phyloP scores from a whole-genome alignment of 2,113 vertebrate species.

The Catharus fuscescens region DNA sequence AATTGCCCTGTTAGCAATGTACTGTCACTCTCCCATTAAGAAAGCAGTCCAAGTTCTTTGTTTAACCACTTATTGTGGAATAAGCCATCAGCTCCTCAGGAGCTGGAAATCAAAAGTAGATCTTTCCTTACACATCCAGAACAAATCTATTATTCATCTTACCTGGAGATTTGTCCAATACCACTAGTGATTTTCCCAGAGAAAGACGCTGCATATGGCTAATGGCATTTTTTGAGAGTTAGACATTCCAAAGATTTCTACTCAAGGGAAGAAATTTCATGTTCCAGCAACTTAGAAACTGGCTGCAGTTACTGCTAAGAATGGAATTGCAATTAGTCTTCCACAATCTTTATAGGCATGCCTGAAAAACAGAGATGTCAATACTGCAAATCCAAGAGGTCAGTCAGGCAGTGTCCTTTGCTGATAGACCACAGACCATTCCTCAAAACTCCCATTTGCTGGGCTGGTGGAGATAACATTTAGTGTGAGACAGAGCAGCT shows the following conservation, averaged over 20 bases:
- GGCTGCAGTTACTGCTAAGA: conserved; percentile 32
- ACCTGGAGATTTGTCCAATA: conserved; percentile 22
- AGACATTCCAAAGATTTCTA: conserved; percentile 35
- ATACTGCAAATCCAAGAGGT: neutral
- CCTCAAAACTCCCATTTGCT: neutral
- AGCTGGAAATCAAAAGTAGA: neutral
- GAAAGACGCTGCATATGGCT: conserved; percentile 6
- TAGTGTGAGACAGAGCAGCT: conserved; percentile 14
- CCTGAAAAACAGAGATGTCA: conserved; percentile 38
- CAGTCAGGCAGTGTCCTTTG: neutral
- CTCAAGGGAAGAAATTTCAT: conserved; percentile 40
- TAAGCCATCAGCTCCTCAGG: neutral
- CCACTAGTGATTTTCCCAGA: conserved; percentile 16
- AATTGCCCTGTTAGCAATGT: neutral
- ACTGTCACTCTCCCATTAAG: neutral
- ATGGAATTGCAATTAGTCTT: conserved; percentile 32
- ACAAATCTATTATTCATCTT: neutral
- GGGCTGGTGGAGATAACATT: conserved; percentile 21
- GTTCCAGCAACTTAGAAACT: conserved; percentile 36
- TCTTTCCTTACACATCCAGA: neutral
- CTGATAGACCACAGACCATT: conserved; percentile 40
- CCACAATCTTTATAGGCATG: neutral
- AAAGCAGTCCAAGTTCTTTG: neutral
- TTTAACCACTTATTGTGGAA: neutral
- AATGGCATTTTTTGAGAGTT: conserved; percentile 47